These are phyloP conservation scores for Myotis lucifugus DNA, from an alignment of 2,113 vertebrate species.

Conservation along the genomic window DNA sequence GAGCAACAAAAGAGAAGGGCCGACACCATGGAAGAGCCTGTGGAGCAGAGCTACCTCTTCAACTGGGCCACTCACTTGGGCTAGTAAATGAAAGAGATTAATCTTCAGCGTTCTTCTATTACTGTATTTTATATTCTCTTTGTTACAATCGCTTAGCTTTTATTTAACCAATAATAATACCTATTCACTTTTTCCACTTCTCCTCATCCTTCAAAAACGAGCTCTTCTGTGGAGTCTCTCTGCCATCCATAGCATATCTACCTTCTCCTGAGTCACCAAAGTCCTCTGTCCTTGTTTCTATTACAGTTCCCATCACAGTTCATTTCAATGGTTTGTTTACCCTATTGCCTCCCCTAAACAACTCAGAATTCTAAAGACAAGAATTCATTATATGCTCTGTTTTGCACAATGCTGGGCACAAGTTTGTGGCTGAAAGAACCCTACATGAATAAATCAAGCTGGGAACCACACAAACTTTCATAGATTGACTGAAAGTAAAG, in stretches of 20 bases:
- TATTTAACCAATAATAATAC: neutral
- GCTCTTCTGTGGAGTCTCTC: neutral
- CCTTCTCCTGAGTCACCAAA: neutral
- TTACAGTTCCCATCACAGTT: neutral
- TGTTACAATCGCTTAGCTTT: neutral
- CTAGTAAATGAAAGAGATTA: neutral
- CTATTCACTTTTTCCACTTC: neutral
- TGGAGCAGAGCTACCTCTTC: neutral
- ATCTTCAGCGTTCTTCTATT: neutral
- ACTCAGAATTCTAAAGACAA: neutral
- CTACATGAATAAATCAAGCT: slow-evolving; percentile 6
- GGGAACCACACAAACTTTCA: neutral
- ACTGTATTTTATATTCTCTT: neutral
- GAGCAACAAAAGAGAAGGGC: neutral
- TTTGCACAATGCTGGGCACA: neutral
- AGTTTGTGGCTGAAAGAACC: neutral
- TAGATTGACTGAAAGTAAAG: neutral
- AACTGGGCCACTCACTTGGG: neutral
- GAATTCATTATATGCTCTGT: neutral
- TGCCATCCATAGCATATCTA: neutral
- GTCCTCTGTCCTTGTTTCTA: neutral
- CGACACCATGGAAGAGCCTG: neutral
- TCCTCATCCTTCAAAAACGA: neutral
- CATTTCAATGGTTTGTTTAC: neutral
- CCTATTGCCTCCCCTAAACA: neutral